Conservation (phyloP, 2,113 vertebrate species). For the Salvelinus fontinalis region DNA sequence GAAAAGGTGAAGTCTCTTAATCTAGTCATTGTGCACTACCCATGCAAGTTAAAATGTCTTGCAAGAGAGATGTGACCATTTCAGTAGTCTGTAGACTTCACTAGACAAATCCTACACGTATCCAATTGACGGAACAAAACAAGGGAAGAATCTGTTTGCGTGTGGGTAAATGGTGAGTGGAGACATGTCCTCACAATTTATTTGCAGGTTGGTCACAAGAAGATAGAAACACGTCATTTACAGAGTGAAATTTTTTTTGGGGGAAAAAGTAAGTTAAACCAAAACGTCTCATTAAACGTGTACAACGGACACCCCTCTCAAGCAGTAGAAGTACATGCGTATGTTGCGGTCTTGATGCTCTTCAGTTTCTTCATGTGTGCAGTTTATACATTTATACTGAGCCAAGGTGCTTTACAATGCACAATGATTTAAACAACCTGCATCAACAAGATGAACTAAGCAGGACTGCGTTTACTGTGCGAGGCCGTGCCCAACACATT, state of each 20-base stretch:
- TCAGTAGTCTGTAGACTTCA: neutral
- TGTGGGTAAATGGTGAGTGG: constrained; percentile 52
- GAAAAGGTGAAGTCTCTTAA: neutral
- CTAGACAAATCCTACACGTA: no score
- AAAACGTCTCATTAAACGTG: constrained; percentile 32
- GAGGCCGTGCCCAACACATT: no score
- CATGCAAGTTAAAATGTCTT: neutral
- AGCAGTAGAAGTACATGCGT: neutral
- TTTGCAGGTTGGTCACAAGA: constrained; percentile 70
- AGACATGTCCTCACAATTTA: constrained; percentile 64
- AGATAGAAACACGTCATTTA: constrained; percentile 50
- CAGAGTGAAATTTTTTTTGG: no score
- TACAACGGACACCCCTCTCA: constrained; percentile 43
- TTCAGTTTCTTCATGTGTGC: neutral
- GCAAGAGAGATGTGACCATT: no score
- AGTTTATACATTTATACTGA: constrained; percentile 34
- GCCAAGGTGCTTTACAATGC: constrained; percentile 69
- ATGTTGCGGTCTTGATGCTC: neutral
- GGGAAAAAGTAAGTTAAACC: constrained; percentile 10
- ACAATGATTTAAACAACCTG: constrained; percentile 43
- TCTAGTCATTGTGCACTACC: neutral
- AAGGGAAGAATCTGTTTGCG: constrained; percentile 17
- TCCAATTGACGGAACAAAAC: constrained; percentile 11
- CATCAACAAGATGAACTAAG: constrained; percentile 56
- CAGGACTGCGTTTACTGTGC: constrained; percentile 32